phyloP scores from a whole-genome alignment of 2,797 vertebrate genomes.

The Crocodylus rhombifer region DNA sequence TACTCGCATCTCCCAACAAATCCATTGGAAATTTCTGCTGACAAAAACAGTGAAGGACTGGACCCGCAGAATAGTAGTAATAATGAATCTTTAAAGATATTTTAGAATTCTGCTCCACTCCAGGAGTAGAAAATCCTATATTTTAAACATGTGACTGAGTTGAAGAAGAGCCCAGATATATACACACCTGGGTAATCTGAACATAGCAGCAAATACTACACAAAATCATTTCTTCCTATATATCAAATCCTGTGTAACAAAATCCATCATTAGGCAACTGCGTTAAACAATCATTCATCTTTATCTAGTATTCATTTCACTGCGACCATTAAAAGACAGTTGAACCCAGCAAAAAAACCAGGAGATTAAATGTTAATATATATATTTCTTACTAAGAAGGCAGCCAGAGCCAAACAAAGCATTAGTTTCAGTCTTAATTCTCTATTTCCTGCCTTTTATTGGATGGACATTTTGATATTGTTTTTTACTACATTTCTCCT shows the following conservation, averaged over 20 bases:
- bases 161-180: conserved; percentile 16
- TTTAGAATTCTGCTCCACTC: neutral
- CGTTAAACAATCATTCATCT: conserved; percentile 61
- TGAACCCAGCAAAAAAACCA: neutral
- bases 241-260: conserved; percentile 68
- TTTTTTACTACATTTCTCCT: neutral
- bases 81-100: neutral
- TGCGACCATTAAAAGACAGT: conserved; percentile 44
- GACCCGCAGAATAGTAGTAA: neutral
- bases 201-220: conserved; percentile 41
- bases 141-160: conserved; percentile 18
- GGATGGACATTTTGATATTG: neutral
- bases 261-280: conserved; percentile 73
- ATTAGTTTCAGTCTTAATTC: neutral
- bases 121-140: neutral
- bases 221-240: conserved; percentile 72
- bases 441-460: neutral
- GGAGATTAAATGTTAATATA: conserved; percentile 59
- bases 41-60: neutral
- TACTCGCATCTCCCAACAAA: neutral
- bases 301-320: conserved; percentile 65
- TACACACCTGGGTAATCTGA: conserved; percentile 49
- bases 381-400: conserved; percentile 38
- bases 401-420: neutral
- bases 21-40: neutral